These are phyloP conservation scores for Tokudaia tokunoshimensis DNA, from an alignment of 2,797 vertebrate species.

Conservation along the genomic window DNA sequence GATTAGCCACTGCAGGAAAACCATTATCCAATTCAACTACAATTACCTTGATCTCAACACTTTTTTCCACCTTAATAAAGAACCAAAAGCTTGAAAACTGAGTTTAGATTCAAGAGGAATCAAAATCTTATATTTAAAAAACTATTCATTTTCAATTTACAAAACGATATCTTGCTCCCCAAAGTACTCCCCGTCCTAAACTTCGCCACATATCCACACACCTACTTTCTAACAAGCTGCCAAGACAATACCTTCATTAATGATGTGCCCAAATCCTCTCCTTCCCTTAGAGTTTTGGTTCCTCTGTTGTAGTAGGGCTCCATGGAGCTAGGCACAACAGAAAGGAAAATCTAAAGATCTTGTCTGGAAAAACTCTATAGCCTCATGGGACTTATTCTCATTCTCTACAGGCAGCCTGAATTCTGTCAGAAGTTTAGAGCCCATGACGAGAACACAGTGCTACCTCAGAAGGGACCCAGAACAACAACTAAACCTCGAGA, in stretches of 20 bases:
- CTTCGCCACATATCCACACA: neutral
- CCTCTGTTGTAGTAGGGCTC: neutral
- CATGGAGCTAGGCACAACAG: neutral
- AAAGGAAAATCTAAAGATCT: neutral
- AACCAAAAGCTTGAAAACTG: neutral
- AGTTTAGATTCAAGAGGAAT: neutral
- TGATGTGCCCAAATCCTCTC: neutral
- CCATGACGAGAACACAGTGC: neutral
- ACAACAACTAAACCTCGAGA: neutral
- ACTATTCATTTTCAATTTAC: neutral
- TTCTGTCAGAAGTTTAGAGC: neutral
- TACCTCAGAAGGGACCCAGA: neutral
- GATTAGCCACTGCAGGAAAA: neutral
- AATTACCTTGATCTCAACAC: neutral
- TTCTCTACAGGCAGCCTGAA: neutral
- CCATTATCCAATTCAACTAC: slow-evolving; percentile 3
- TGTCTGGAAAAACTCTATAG: neutral
- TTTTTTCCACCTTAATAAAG: neutral
- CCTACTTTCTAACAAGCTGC: slow-evolving; percentile 2
- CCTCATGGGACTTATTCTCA: neutral
- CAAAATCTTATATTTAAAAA: neutral
- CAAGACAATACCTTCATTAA: neutral
- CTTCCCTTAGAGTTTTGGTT: neutral
- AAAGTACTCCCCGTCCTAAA: neutral
- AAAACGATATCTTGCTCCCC: neutral